Evolutionary conservation across 2,113 vertebrate genomes (phyloP).

Genomic region (Carlito syrichta): DNA sequence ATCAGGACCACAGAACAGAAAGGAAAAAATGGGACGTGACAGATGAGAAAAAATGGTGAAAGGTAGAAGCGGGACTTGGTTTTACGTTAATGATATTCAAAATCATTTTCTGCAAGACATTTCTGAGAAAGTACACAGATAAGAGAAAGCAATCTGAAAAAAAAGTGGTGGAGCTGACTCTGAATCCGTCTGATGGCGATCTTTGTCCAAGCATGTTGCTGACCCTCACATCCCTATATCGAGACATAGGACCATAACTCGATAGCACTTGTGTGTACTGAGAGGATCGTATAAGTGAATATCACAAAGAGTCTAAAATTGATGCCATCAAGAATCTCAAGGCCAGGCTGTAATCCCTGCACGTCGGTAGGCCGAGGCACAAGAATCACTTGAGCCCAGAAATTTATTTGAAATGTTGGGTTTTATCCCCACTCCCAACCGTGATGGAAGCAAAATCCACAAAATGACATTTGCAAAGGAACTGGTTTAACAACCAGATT

Average conservation of each 20-base stretch:
- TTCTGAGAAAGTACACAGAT: not conserved
- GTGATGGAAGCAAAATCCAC: not conserved
- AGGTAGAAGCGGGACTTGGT: not conserved
- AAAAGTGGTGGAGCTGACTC: not conserved
- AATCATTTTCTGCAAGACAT: not conserved
- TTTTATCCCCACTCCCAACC: not conserved
- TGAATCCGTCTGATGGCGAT: not conserved
- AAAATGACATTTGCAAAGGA: not conserved
- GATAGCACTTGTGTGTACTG: not conserved
- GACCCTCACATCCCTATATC: not conserved
- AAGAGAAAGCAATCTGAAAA: not conserved
- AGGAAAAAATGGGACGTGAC: not conserved
- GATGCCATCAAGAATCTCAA: not conserved
- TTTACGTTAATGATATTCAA: not conserved
- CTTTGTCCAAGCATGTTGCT: not conserved
- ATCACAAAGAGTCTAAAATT: not conserved
- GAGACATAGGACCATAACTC: not conserved
- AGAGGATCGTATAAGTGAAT: not conserved
- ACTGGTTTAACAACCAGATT: not conserved
- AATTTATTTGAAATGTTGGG: not conserved
- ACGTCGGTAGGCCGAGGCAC: too few relatives aligned
- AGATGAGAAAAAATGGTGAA: not conserved
- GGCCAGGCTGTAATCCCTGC: too few relatives aligned
- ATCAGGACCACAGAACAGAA: not conserved
- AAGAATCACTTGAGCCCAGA: too few relatives aligned